Evolutionary conservation across 2,888 invertebrate species (phyloP).

Genomic region (Drosophila emarginata): DNA sequence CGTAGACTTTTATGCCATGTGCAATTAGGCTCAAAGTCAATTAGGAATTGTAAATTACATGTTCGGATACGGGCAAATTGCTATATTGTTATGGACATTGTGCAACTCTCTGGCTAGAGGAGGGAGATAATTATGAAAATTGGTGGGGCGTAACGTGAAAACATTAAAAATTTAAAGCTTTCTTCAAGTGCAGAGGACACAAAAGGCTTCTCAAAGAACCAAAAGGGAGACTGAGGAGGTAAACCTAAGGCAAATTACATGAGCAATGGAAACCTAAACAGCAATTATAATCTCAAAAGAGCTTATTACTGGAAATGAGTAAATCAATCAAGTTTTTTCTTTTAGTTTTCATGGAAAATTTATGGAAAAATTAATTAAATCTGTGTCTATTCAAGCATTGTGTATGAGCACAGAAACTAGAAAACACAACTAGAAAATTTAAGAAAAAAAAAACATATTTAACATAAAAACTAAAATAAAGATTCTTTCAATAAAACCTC

Average conservation of each 20-base stretch:
- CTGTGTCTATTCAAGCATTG: too few species aligned
- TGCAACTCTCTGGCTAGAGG: slow-evolving; percentile 37
- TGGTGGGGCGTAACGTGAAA: slow-evolving; percentile 39
- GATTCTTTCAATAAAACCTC: too few species aligned
- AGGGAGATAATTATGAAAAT: slow-evolving; percentile 39
- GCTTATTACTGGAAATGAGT: not conserved
- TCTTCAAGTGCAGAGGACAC: not conserved
- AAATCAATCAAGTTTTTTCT: not conserved
- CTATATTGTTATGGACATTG: slow-evolving; percentile 49
- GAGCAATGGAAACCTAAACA: slow-evolving; percentile 1
- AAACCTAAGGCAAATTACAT: not conserved
- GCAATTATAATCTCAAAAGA: not conserved
- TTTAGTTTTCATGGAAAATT: not conserved
- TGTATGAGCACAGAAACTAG: too few species aligned
- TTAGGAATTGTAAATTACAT: slow-evolving; percentile 61
- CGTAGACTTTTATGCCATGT: slow-evolving; percentile 48
- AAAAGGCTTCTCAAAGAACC: not conserved
- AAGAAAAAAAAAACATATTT: too few species aligned
- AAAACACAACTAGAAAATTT: too few species aligned
- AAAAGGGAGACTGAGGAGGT: not conserved
- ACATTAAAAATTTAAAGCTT: slow-evolving; percentile 60
- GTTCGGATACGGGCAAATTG: slow-evolving; percentile 54
- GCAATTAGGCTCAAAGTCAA: slow-evolving; percentile 40
- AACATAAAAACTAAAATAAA: too few species aligned
- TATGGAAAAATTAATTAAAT: not conserved